Conservation (phyloP, 2,113 vertebrate species). For the Gallinago jamesoni region DNA sequence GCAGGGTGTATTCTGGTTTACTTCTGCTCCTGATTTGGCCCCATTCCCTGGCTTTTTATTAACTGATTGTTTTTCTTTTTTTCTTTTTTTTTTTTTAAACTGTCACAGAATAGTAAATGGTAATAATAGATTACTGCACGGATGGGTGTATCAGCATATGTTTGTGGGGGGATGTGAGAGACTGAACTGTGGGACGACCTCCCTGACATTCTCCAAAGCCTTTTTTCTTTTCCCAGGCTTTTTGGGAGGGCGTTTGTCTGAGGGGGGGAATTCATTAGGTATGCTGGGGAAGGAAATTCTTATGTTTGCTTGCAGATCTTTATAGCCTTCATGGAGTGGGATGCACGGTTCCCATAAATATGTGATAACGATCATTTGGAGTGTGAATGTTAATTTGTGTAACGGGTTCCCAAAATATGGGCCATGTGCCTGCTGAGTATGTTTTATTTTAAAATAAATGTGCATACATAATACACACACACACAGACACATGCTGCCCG, state of each 20-base stretch:
- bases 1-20: background rate
- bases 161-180: slow-evolving; percentile 39
- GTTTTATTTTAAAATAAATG: slow-evolving; percentile 60
- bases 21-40: background rate
- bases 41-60: background rate
- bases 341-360: slow-evolving; percentile 38
- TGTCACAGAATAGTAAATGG: background rate
- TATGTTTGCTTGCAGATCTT: slow-evolving; percentile 32
- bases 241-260: background rate
- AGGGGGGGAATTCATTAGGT: background rate
- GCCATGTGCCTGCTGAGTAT: slow-evolving; percentile 47
- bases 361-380: slow-evolving; percentile 45
- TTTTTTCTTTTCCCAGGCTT: slow-evolving; percentile 31
- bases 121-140: slow-evolving; percentile 1
- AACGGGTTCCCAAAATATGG: slow-evolving; percentile 54
- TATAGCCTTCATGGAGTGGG: background rate
- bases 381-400: slow-evolving; percentile 53
- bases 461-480: slow-evolving; percentile 31
- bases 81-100: background rate
- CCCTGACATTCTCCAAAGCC: slow-evolving; percentile 18
- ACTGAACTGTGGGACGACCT: slow-evolving; percentile 33
- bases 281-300: background rate
- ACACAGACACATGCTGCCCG: slow-evolving; percentile 40
- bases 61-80: background rate
- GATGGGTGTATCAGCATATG: slow-evolving; percentile 31